Evolutionary conservation across 2,797 vertebrate genomes (phyloP), one percentile per base, ranked within the genome.

Genomic region (Emydoidea blandingii): DNA sequence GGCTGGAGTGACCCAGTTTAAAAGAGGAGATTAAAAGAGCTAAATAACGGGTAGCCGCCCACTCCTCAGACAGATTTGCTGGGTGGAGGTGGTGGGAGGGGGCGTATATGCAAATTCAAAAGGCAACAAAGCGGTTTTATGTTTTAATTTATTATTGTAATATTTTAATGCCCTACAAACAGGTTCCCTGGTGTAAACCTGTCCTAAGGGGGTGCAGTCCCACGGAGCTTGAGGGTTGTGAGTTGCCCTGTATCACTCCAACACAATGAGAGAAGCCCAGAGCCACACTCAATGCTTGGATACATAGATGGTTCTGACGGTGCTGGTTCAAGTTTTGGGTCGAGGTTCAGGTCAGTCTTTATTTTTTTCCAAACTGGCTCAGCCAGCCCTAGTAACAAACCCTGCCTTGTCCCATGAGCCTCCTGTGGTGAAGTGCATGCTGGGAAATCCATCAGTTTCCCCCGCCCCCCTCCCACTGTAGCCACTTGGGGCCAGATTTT

Each of bases 381-480:
- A 78, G 27, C 6, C 74, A 49, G 41, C 4, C 44, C 14, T 16
- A 78, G 12, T 31, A 31, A 49, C 15, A 78, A 49, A 76, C 6
- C 19, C 8, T 74, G 16, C 27, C 19, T 7, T 52, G 37, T 53
- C 56, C 53, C 21, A 14, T 74, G 25, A 86, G 62, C 15, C 76
- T 59, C 83, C 5, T 56, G 89, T 23, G 52, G n/a, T 12, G 16
- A 14, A 16, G 52, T 25, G n/a, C 12, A 41, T 27, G 23, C 23
- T 56, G 52, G 52, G 50, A 81, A 54, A 76, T 53, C 12, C 23
- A n/a, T 12, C 47, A 19, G 5, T 2, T 11, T 50, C 5, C 1
- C 0, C 18, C 34, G 54, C 62, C 0, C 4, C 65, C 27, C 37
- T 25, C 79, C 29, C 2, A 15, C n/a, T 74, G 37, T 74, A 18